Evolutionary conservation across 2,888 invertebrate genomes (phyloP).

Genomic region (Prosapia bicincta): DNA sequence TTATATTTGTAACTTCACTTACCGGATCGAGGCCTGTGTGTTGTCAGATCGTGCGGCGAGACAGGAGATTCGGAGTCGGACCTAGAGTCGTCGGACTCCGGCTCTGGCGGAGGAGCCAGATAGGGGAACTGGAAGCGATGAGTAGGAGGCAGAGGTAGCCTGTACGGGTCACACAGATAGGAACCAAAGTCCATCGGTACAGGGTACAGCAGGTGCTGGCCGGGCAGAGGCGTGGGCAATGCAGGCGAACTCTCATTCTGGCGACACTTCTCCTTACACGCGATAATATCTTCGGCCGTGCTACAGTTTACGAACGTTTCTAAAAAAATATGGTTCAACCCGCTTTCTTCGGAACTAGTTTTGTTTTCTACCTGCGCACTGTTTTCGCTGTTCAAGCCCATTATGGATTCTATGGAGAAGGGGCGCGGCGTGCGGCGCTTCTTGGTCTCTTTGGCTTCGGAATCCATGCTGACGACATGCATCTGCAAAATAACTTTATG

Average conservation of each 20-base stretch:
- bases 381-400: constrained; percentile 1
- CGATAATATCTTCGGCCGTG: neutral
- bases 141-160: constrained; percentile 30
- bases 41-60: constrained; percentile 46
- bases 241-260: neutral
- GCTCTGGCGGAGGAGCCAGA: constrained; percentile 44
- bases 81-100: constrained; percentile 53
- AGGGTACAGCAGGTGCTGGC: constrained; percentile 1
- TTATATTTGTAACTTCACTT: too few relatives aligned
- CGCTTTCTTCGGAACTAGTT: neutral
- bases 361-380: neutral
- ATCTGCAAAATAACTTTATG: too few relatives aligned
- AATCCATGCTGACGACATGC: neutral
- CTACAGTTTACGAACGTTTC: neutral
- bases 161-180: constrained; percentile 12
- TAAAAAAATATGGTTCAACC: neutral
- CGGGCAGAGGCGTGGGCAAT: neutral
- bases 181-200: constrained; percentile 3
- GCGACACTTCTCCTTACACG: neutral
- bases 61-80: constrained; percentile 47
- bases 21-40: neutral
- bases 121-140: constrained; percentile 30
- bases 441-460: neutral
- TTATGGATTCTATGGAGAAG: constrained; percentile 24
- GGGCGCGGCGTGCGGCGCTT: constrained; percentile 11